A percentile compares a stretch with the other conserved stretches of the same genome.
Conservation (phyloP, 2,888 invertebrate species). For the Chironomus tentans region DNA sequence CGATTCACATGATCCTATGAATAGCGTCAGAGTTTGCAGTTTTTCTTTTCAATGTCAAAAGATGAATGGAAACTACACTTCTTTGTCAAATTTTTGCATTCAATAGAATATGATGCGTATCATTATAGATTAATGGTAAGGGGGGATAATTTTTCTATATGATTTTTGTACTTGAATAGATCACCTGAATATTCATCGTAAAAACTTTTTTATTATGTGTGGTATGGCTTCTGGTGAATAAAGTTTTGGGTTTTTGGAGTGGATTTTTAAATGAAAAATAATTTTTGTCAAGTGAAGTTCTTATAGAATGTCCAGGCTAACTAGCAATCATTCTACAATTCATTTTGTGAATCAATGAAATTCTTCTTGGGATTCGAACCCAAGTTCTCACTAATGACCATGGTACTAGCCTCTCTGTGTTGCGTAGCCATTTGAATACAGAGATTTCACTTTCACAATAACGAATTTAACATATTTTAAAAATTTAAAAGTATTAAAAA, state of each 20-base stretch:
- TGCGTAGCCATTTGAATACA: no score
- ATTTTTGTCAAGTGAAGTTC: no score
- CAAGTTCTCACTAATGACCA: no score
- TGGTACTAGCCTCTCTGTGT: no score
- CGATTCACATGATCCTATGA: not conserved
- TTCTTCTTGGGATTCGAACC: no score
- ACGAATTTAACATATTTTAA: no score
- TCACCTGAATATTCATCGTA: slow-evolving; percentile 5
- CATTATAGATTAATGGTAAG: not conserved
- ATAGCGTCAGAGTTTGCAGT: not conserved
- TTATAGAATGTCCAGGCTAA: no score
- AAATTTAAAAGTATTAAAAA: no score
- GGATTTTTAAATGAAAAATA: not conserved
- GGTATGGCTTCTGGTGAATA: not conserved
- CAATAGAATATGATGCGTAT: not conserved
- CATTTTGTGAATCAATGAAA: no score
- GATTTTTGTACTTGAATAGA: slow-evolving; percentile 9
- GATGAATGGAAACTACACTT: not conserved
- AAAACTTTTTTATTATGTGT: not conserved
- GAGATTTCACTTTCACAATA: no score
- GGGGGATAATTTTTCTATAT: not conserved
- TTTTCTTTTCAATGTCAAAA: not conserved
- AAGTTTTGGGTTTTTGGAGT: not conserved
- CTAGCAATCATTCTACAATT: no score
- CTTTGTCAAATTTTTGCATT: not conserved